Evolutionary conservation across 2,888 invertebrate species (phyloP), one percentile per base, ranked within the genome.

Genomic region (Drosophila robusta): DNA sequence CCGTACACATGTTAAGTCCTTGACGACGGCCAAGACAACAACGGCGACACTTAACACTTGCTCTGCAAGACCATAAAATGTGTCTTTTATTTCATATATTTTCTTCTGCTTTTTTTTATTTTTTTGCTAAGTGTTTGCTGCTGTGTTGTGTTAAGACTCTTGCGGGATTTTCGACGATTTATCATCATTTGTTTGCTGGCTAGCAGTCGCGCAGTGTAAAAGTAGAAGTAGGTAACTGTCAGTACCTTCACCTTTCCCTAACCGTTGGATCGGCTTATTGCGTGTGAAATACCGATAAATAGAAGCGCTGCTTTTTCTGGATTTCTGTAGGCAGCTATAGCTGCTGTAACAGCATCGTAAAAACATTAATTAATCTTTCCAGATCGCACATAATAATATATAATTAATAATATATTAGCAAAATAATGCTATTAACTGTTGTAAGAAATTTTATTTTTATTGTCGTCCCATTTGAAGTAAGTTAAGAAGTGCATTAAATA

Each of bases 31-130:
- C 55, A 52, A 39, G 47, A 44, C 51, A 52, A 44, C 65, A 44
- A 45, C 56, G 12, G 18, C 14, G 36, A 51, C 63, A 75, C 58
- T 76, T 73, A 73, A 70, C 78, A 78, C 74, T 73, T 65, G 78
- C 70, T 72, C 38, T 34, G 44, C 41, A 12, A 6, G 36, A 50
- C 34, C 66, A 65, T 74, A 57, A 75, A 65, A 66, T 70, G 52
- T 56, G 16, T 42, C 44, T 68, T 65, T 56, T 42, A 51, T 45
- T 39, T 44, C 54, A 36, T 50, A 34, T 52, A 34, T 47, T 7
- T 32, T 14, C 34, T 38, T 39, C 34, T 12, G n/a, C n/a, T 11
- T n/a, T 8, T 7, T 29, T 7, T 16, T 18, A 32, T 26, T 5
- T 34, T 34, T 11, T 34, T 34, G 11, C 34, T 18, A 26, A 24